Conservation (phyloP, 2,888 invertebrate species). For the Brachylomia viminalis region DNA sequence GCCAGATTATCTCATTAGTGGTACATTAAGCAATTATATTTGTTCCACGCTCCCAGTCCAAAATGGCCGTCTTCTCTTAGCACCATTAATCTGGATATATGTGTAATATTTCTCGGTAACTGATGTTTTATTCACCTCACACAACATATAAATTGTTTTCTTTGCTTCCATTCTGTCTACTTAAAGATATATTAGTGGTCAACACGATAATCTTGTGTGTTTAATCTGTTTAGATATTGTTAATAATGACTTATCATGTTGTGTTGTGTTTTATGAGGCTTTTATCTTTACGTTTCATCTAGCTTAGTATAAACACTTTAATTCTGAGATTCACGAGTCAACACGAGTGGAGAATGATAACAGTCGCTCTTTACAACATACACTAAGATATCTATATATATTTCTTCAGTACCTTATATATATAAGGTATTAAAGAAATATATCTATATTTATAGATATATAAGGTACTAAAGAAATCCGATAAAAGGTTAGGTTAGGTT, state of each 20-base stretch:
- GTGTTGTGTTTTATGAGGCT: neutral
- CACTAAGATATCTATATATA: neutral
- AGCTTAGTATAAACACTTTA: neutral
- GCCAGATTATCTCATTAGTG: slow-evolving; percentile 38
- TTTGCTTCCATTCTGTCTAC: slow-evolving; percentile 69
- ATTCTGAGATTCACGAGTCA: neutral
- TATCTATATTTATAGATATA: too few relatives aligned
- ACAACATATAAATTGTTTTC: slow-evolving; percentile 78
- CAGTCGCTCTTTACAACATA: too few relatives aligned
- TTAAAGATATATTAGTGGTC: slow-evolving; percentile 69
- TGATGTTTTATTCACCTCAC: slow-evolving; percentile 80
- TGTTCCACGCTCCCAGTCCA: slow-evolving; percentile 67
- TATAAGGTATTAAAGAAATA: too few relatives aligned
- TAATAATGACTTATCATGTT: slow-evolving; percentile 18
- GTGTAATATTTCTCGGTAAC: slow-evolving; percentile 82
- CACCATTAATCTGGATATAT: slow-evolving; percentile 84
- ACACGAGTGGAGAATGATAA: too few relatives aligned
- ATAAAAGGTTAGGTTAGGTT: neutral
- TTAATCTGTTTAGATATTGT: slow-evolving; percentile 53
- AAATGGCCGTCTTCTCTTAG: slow-evolving; percentile 74
- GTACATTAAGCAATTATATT: slow-evolving; percentile 48
- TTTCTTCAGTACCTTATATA: too few relatives aligned
- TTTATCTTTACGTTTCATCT: neutral
- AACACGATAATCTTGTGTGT: slow-evolving; percentile 52
- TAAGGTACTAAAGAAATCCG: neutral